A percentile compares a stretch with the other conserved stretches of the same genome.
Evolutionary conservation across 2,113 vertebrate genomes (phyloP).

Genomic region (Anhinga rufa): DNA sequence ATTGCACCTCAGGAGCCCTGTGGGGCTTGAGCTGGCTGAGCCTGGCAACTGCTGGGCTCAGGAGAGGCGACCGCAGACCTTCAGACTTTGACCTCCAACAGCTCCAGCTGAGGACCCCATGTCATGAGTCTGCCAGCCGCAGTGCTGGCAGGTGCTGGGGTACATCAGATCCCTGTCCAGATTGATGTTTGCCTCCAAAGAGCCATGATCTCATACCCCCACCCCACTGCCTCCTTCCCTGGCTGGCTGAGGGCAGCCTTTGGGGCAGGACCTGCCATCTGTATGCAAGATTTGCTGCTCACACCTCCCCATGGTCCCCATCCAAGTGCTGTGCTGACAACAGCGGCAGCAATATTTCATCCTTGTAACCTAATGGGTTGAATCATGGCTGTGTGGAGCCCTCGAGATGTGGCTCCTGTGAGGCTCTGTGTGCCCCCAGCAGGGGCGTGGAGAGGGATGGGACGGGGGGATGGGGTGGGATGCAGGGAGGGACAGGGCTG

Average conservation of each 20-base stretch:
- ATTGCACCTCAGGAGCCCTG: background rate
- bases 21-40: background rate
- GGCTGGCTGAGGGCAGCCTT: rapidly evolving
- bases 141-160: background rate
- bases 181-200: background rate
- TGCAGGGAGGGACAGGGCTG: background rate
- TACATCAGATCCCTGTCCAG: background rate
- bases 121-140: background rate
- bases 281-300: background rate
- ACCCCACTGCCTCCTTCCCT: background rate
- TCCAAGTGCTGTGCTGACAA: background rate
- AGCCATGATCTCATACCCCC: background rate
- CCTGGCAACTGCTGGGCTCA: background rate
- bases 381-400: background rate
- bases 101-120: background rate
- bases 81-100: background rate
- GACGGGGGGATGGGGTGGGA: too few species aligned
- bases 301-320: background rate
- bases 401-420: rapidly evolving
- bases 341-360: too few species aligned
- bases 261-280: background rate
- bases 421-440: too few species aligned
- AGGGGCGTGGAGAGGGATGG: background rate
- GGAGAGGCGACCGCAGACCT: background rate
- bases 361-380: background rate